These are phyloP conservation scores for Pangasianodon gigas DNA, from an alignment of 2,113 vertebrate species.

Conservation along the genomic window DNA sequence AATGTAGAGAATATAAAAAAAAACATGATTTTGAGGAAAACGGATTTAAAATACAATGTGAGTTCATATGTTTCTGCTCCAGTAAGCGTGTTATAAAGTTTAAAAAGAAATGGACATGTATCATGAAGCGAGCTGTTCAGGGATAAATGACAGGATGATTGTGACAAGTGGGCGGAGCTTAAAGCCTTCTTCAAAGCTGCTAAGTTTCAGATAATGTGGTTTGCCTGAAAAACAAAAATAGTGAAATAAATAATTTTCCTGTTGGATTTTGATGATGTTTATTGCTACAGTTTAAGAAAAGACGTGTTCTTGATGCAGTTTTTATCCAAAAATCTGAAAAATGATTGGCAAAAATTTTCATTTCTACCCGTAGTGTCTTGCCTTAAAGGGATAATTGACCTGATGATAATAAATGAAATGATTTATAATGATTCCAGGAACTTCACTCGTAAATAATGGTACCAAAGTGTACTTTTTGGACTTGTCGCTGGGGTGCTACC, in stretches of 20 bases:
- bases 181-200: background rate
- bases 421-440: background rate
- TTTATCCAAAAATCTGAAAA: background rate
- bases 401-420: background rate
- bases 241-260: background rate
- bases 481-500: background rate
- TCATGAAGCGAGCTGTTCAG: background rate
- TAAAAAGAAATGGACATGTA: background rate
- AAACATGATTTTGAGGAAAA: background rate
- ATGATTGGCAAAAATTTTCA: background rate
- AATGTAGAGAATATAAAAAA: background rate
- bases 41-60: background rate
- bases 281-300: background rate
- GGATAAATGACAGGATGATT: background rate
- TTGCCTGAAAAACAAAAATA: background rate
- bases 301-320: background rate
- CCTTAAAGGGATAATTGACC: background rate
- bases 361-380: background rate
- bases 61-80: background rate
- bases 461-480: background rate
- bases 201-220: background rate
- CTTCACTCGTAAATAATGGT: background rate
- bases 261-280: background rate
- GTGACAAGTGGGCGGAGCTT: background rate
- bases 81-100: background rate